Evolutionary conservation across 2,797 vertebrate genomes (phyloP).

Genomic region (Pseudomugil gertrudae): DNA sequence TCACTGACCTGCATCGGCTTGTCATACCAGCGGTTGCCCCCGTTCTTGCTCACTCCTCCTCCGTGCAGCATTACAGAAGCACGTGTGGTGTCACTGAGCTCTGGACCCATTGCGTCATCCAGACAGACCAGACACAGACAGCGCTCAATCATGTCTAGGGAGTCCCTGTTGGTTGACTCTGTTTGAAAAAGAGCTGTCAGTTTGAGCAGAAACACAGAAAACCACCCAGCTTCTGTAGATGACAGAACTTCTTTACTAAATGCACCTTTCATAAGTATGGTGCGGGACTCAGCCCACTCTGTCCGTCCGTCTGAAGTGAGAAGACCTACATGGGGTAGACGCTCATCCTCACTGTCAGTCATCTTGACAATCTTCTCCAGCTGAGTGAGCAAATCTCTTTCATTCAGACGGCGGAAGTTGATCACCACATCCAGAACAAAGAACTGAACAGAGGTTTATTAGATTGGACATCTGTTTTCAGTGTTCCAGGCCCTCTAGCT

Average conservation of each 20-base stretch:
- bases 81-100: slow-evolving; percentile 83
- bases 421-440: slow-evolving; percentile 98
- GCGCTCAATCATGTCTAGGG: slow-evolving; percentile 95
- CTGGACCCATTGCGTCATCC: slow-evolving; percentile 81
- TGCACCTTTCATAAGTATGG: slow-evolving; percentile 90
- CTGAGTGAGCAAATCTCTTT: slow-evolving; percentile 94
- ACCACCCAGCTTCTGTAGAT: not conserved
- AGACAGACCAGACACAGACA: slow-evolving; percentile 94
- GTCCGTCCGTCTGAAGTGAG: slow-evolving; percentile 92
- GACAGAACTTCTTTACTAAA: not conserved
- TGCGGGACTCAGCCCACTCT: slow-evolving; percentile 92
- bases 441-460: slow-evolving; percentile 86
- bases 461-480: slow-evolving; percentile 15
- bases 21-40: slow-evolving; percentile 97
- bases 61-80: slow-evolving; percentile 91
- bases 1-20: slow-evolving; percentile 94
- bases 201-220: not conserved
- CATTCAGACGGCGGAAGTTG: slow-evolving; percentile 94
- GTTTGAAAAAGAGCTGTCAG: slow-evolving; percentile 13
- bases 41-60: slow-evolving; percentile 85
- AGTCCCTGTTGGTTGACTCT: slow-evolving; percentile 98
- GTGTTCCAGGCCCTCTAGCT: not conserved
- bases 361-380: slow-evolving; percentile 92
- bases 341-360: slow-evolving; percentile 89
- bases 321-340: slow-evolving; percentile 89